Percentiles rank a stretch among this genome's conserved stretches.
phyloP scores from a whole-genome alignment of 1,140 invertebrate species.

The Drosophila parvula region DNA sequence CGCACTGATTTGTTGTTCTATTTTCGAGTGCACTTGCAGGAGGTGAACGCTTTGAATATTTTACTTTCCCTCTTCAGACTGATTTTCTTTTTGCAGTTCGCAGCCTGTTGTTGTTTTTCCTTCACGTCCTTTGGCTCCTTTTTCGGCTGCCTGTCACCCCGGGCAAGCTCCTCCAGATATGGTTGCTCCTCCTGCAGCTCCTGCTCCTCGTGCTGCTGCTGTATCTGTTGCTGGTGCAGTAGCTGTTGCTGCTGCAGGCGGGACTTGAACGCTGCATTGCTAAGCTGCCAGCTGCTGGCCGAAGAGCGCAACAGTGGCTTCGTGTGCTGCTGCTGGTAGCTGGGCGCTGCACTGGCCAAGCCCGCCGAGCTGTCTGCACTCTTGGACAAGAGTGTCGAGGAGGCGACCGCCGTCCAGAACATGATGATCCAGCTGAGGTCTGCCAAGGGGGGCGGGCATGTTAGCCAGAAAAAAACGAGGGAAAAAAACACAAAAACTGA shows the following conservation, averaged over 20 bases:
- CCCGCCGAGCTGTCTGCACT: conserved; percentile 23
- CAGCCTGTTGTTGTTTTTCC: conserved; percentile 7
- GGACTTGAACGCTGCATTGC: conserved; percentile 53
- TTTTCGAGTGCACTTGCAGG: conserved; percentile 58
- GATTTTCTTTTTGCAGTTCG: conserved; percentile 54
- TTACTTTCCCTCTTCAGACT: conserved; percentile 54
- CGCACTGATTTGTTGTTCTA: neutral
- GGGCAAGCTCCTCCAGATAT: neutral
- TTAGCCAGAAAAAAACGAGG: conserved; percentile 1
- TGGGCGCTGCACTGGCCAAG: conserved; percentile 57
- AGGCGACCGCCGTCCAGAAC: conserved; percentile 65
- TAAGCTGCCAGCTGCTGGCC: conserved; percentile 56
- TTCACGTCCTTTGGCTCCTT: conserved; percentile 3
- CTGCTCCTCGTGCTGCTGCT: conserved; percentile 8
- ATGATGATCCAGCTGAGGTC: conserved; percentile 16
- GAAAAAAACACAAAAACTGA: neutral
- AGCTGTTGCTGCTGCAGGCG: conserved; percentile 45
- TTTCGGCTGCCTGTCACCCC: neutral
- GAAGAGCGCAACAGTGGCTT: conserved; percentile 41
- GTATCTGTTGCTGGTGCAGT: conserved; percentile 30
- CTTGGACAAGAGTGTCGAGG: conserved; percentile 42
- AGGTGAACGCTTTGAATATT: conserved; percentile 58
- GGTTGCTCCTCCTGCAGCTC: neutral
- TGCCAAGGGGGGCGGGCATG: conserved; percentile 6
- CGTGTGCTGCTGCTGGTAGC: conserved; percentile 52